Conservation (phyloP, 2,797 vertebrate genomes). For the Orestias chungarensis region DNA sequence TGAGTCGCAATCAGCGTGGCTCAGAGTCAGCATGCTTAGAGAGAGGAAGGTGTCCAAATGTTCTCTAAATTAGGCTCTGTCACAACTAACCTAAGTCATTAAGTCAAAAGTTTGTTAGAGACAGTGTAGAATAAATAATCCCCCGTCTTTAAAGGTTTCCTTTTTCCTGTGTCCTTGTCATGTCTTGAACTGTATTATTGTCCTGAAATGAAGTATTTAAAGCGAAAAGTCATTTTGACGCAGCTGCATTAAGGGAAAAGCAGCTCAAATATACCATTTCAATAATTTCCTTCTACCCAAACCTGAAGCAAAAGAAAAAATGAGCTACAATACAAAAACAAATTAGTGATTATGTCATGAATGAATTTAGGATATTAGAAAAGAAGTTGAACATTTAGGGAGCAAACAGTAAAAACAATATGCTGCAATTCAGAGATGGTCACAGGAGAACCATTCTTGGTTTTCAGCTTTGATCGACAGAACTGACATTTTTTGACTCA, state of each 20-base stretch:
- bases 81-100: constrained; percentile 43
- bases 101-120: constrained; percentile 68
- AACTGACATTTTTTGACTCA: constrained; percentile 76
- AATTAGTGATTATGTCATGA: constrained; percentile 18
- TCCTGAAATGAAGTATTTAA: constrained; percentile 65
- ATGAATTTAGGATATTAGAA: constrained; percentile 31
- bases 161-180: constrained; percentile 36
- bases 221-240: constrained; percentile 60
- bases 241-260: constrained; percentile 53
- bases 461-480: constrained; percentile 74
- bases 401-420: constrained; percentile 61
- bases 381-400: constrained; percentile 39
- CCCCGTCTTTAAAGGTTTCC: constrained; percentile 57
- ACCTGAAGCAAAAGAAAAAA: constrained; percentile 36
- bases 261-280: constrained; percentile 36
- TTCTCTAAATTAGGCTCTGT: constrained; percentile 39
- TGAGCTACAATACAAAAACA: constrained; percentile 20
- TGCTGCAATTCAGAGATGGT: constrained; percentile 68
- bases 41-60: constrained; percentile 30
- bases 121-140: constrained; percentile 69
- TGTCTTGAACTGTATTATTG: constrained; percentile 53
- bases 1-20: constrained; percentile 52
- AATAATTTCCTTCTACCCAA: constrained; percentile 17
- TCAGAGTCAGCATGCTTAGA: constrained; percentile 29
- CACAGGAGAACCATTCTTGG: constrained; percentile 59